Percentiles rank a stretch among this genome's conserved stretches.
Conservation (phyloP, 2,888 invertebrate genomes). For the Rhodophaea formosa region DNA sequence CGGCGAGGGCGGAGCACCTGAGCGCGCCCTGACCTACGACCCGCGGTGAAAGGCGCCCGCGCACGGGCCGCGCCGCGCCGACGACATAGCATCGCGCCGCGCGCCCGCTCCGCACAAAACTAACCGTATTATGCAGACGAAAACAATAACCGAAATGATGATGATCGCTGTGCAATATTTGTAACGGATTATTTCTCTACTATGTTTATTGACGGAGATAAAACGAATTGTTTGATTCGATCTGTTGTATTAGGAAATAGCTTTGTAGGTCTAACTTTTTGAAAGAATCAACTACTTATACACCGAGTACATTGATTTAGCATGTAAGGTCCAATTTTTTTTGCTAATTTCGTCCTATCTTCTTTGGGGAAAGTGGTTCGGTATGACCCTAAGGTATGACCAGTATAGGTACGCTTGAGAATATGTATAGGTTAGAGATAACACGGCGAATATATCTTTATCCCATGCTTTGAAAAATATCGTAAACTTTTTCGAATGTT, state of each 20-base stretch:
- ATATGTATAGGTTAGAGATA: too few species aligned
- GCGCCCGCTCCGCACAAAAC: constrained; percentile 53
- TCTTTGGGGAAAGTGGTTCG: too few species aligned
- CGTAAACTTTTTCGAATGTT: too few species aligned
- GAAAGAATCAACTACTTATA: background rate
- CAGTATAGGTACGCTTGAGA: too few species aligned
- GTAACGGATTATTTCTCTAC: constrained; percentile 18
- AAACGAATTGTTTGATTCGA: constrained; percentile 1
- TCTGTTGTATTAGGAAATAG: constrained; percentile 1
- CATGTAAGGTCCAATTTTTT: too few species aligned
- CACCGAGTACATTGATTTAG: too few species aligned
- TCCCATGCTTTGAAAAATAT: too few species aligned
- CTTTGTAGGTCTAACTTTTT: background rate
- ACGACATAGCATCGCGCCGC: constrained; percentile 67
- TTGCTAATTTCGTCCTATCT: too few species aligned
- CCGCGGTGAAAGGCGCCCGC: constrained; percentile 79
- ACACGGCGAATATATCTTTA: too few species aligned
- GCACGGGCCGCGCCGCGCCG: constrained; percentile 52
- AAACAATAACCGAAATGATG: constrained; percentile 44
- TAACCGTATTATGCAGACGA: constrained; percentile 55
- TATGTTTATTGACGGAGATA: constrained; percentile 2
- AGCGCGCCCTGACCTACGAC: constrained; percentile 81
- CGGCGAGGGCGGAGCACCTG: constrained; percentile 76
- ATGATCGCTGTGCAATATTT: constrained; percentile 24
- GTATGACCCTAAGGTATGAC: too few species aligned